Conservation (phyloP, 2,888 invertebrate species). For the Nephrotoma flavescens region DNA sequence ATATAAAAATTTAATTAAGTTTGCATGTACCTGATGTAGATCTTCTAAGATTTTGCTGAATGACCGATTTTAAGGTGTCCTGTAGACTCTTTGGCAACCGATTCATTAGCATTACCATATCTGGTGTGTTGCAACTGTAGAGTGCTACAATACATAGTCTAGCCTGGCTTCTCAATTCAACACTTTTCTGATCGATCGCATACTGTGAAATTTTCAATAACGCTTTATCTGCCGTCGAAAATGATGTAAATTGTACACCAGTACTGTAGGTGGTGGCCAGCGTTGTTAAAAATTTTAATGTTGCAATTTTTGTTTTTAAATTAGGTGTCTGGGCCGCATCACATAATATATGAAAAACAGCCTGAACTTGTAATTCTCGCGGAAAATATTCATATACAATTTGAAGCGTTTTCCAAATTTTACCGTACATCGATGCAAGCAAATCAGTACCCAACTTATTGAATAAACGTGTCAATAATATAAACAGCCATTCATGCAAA, state of each 20-base stretch:
- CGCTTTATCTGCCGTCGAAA: conserved; percentile 43
- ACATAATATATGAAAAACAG: conserved; percentile 61
- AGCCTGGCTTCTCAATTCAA: conserved; percentile 51
- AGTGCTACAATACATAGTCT: conserved; percentile 63
- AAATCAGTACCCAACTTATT: conserved; percentile 86
- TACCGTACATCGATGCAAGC: conserved; percentile 79
- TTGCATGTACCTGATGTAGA: conserved; percentile 36
- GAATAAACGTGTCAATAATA: conserved; percentile 70
- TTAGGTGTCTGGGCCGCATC: conserved; percentile 91
- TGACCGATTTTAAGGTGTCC: conserved; percentile 53
- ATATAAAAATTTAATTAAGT: neutral
- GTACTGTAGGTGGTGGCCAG: conserved; percentile 47
- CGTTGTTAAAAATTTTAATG: conserved; percentile 57
- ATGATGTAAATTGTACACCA: conserved; percentile 29
- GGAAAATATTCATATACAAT: conserved; percentile 58
- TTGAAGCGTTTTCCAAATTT: conserved; percentile 74
- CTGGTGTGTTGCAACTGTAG: conserved; percentile 79
- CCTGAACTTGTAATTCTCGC: conserved; percentile 46
- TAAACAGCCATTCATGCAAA: conserved; percentile 85
- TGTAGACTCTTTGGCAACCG: conserved; percentile 58
- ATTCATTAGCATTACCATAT: conserved; percentile 63
- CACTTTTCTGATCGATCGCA: conserved; percentile 52
- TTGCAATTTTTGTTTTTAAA: conserved; percentile 60
- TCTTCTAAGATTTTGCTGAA: conserved; percentile 57
- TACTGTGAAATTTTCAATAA: conserved; percentile 57